These are phyloP conservation scores for Caenorhabditis brenneri DNA, from an alignment of 1,140 invertebrate species.

Conservation along the genomic window DNA sequence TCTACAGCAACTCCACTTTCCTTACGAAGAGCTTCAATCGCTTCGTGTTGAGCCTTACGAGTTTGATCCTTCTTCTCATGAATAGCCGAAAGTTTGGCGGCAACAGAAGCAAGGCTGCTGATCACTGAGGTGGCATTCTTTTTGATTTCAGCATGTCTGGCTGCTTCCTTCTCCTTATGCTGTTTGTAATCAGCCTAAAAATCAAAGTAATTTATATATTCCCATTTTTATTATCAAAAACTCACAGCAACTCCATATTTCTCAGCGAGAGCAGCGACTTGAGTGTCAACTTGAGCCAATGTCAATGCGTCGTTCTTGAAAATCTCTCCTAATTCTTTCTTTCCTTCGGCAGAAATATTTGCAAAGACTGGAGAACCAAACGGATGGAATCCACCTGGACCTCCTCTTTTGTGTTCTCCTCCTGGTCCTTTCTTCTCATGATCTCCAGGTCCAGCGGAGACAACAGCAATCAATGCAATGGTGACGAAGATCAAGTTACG, in stretches of 20 bases:
- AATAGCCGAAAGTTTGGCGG: neutral
- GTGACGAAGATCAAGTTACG: conserved; percentile 13
- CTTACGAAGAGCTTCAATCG: neutral
- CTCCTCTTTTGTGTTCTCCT: conserved; percentile 11
- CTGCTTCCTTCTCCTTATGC: neutral
- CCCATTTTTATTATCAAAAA: no score
- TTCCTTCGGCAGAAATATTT: conserved; percentile 7
- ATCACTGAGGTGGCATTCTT: neutral
- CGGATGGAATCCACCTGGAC: neutral
- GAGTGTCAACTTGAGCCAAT: neutral
- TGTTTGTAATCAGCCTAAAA: neutral
- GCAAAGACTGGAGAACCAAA: neutral
- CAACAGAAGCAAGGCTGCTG: neutral
- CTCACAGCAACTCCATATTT: conserved; percentile 23
- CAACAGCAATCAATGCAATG: neutral
- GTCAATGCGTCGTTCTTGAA: neutral
- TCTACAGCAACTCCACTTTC: neutral
- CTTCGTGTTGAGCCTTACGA: neutral
- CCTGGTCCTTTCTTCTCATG: neutral
- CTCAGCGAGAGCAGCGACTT: conserved; percentile 3
- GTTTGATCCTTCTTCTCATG: conserved; percentile 16
- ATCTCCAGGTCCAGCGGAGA: neutral
- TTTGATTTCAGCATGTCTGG: neutral
- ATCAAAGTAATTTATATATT: neutral
- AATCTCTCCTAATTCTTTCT: neutral